Base-by-base conservation (phyloP, 2,888 invertebrate species). In the Ptilodon capucinus region DNA sequence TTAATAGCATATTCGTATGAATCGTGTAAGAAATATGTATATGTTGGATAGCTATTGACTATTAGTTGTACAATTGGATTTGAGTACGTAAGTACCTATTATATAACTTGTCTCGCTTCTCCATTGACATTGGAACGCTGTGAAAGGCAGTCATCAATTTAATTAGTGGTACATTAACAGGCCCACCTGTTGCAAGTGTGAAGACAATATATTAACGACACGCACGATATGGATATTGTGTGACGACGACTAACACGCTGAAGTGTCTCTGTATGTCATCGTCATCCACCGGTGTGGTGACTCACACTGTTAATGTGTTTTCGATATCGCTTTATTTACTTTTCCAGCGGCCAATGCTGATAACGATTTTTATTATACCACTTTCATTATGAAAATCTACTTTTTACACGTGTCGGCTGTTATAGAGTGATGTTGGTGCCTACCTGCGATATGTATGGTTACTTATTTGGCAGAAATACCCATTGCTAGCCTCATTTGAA, bases 361-460 rank as follows among this genome's bases (percentile, higher is more conserved):
- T 38, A 38, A 38, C 35, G 5, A 17, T 35, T 35, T 35, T n/a
- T 28, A 28, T 28, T 28, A 28, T 28, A 3, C 2, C 11, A 28
- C 28, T 28, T 28, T 28, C n/a, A 28, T 28, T 28, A 32, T 32
- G 32, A 54, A 54, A 57, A 56, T 51, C 53, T 38, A 42, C 9
- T 23, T 44, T 16, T 13, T 40, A 9, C 18, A 49, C 46, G 36
- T 28, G 11, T 9, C 3, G 28, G 7, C 5, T 21, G n/a, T n/a
- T n/a, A n/a, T n/a, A n/a, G n/a, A n/a, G n/a, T n/a, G n/a, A n/a
- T n/a, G n/a, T n/a, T n/a, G n/a, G n/a, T n/a, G n/a, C n/a, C n/a
- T n/a, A n/a, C n/a, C n/a, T n/a, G n/a, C n/a, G n/a, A n/a, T n/a
- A n/a, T n/a, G n/a, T n/a, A n/a, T n/a, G n/a, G n/a, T n/a, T n/a